A percentile compares a stretch with the other conserved stretches of the same genome.
phyloP scores from a whole-genome alignment of 2,888 invertebrate genomes.

The Tinea trinotella region DNA sequence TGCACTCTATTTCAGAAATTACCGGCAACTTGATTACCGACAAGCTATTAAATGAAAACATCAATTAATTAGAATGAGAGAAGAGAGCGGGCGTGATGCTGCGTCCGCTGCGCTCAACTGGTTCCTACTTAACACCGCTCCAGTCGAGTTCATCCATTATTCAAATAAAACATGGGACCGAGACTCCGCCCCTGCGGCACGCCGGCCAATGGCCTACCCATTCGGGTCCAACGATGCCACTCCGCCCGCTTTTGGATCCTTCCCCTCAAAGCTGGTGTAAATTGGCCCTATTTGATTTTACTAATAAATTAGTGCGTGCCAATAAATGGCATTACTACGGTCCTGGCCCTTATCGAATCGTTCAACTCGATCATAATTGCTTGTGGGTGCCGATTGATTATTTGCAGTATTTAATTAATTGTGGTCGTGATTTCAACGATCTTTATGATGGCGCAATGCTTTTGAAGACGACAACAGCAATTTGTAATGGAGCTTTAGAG shows the following conservation, averaged over 20 bases:
- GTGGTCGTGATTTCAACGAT: slow-evolving; percentile 43
- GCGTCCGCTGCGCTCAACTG: slow-evolving; percentile 56
- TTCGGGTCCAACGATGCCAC: slow-evolving; percentile 45
- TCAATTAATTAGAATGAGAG: slow-evolving; percentile 68
- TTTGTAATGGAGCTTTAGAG: slow-evolving; percentile 9
- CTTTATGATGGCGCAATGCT: slow-evolving; percentile 16
- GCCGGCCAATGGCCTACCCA: slow-evolving; percentile 58
- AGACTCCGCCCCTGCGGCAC: slow-evolving; percentile 64
- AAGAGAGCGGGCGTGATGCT: slow-evolving; percentile 63
- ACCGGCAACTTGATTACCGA: slow-evolving; percentile 48
- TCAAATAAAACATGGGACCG: slow-evolving; percentile 70
- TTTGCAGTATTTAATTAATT: slow-evolving; percentile 59
- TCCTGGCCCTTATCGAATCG: slow-evolving; percentile 33
- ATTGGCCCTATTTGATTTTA: slow-evolving; percentile 54
- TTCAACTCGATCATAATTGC: slow-evolving; percentile 36
- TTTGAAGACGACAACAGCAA: slow-evolving; percentile 8
- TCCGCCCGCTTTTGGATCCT: slow-evolving; percentile 62
- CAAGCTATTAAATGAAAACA: slow-evolving; percentile 67
- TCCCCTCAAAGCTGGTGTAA: slow-evolving; percentile 42
- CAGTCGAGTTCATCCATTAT: slow-evolving; percentile 59
- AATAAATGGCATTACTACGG: slow-evolving; percentile 27
- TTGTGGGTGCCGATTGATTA: slow-evolving; percentile 52
- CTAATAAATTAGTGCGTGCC: slow-evolving; percentile 58
- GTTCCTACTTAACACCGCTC: slow-evolving; percentile 44
- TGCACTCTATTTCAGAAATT: slow-evolving; percentile 49